Evolutionary conservation across 2,888 invertebrate species (phyloP).

Genomic region (Mylabris sibirica): DNA sequence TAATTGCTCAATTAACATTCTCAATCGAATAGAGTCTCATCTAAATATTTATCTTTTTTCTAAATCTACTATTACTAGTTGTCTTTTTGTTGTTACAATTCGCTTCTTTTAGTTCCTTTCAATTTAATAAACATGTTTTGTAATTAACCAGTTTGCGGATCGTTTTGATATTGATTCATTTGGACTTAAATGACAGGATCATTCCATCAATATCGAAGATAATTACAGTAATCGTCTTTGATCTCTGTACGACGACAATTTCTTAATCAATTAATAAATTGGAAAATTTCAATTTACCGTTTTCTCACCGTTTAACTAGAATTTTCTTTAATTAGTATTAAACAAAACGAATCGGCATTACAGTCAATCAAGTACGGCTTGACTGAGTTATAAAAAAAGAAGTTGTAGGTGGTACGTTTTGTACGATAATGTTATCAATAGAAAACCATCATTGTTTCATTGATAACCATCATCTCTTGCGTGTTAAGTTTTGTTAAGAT

Average conservation of each 20-base stretch:
- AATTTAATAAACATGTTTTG: conserved; percentile 12
- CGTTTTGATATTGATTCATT: conserved; percentile 12
- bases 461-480: not conserved
- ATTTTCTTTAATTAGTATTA: not conserved
- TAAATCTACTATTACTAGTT: not conserved
- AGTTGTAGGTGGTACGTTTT: not conserved
- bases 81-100: not conserved
- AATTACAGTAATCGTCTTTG: conserved; percentile 7
- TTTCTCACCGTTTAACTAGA: not conserved
- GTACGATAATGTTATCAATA: not conserved
- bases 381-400: not conserved
- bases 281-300: not conserved
- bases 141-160: conserved; percentile 7
- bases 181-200: not conserved
- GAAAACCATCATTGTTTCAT: not conserved
- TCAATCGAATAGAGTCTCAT: not conserved
- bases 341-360: not conserved
- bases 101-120: not conserved
- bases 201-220: not conserved
- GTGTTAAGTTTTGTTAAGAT: not conserved
- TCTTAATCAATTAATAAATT: not conserved
- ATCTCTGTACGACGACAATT: not conserved
- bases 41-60: conserved; percentile 3
- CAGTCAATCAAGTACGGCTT: not conserved
- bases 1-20: conserved; percentile 8